These are phyloP conservation scores for Pithecia hirsuta DNA, from an alignment of 2,797 vertebrate genomes.

Conservation along the genomic window DNA sequence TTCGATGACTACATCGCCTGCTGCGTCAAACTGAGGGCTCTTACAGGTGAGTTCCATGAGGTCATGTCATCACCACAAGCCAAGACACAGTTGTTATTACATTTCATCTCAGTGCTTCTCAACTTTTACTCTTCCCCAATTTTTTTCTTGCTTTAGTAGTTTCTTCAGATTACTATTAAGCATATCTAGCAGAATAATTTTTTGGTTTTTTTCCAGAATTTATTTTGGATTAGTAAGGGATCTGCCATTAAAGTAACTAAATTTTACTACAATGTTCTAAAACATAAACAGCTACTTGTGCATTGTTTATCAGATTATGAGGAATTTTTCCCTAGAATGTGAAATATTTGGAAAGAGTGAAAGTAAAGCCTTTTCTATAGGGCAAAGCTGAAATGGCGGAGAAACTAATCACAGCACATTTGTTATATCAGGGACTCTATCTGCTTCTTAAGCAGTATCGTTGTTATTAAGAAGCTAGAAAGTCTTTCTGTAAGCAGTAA, in stretches of 20 bases:
- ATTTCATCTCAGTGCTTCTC: neutral
- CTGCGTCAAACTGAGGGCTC: constrained; percentile 91
- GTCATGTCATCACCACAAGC: neutral
- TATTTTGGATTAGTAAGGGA: neutral
- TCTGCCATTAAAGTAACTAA: neutral
- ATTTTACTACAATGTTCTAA: neutral
- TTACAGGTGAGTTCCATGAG: constrained; percentile 90
- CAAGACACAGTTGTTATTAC: neutral
- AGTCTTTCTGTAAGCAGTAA: neutral
- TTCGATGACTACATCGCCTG: constrained; percentile 97
- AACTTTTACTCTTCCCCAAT: neutral
- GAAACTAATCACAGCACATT: neutral
- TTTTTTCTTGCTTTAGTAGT: neutral
- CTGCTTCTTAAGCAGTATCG: neutral
- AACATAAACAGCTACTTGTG: neutral
- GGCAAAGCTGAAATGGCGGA: neutral
- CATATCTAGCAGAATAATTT: neutral
- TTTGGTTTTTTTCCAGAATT: neutral
- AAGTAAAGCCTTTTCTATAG: neutral
- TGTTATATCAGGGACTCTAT: neutral
- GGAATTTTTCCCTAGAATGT: neutral
- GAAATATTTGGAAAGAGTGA: neutral
- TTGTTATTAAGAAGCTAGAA: neutral
- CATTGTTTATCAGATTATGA: neutral
- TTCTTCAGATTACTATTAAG: neutral